Evolutionary conservation across 2,888 invertebrate species (phyloP), one percentile per base, ranked within the genome.

Genomic region (Xanthia icteritia): DNA sequence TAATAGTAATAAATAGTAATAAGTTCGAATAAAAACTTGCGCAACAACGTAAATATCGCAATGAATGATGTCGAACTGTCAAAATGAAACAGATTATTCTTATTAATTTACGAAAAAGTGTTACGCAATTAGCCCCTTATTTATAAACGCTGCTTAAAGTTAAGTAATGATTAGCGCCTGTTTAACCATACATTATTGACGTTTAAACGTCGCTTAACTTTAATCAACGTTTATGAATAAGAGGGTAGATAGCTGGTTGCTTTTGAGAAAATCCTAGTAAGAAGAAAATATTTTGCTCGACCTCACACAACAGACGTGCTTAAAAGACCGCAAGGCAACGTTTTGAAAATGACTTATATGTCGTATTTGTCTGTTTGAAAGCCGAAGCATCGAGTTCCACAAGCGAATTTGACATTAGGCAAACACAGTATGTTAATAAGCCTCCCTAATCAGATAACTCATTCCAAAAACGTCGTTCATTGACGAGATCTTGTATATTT

Each of bases 401-500:
- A 13, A 56, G 13, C 2, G 2, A 56, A n/a, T 15, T 13, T 1
- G 5, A 56, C 27, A 45, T 39, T 39, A 39, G 8, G 5, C 17
- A 51, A 51, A 27, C 58, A 39, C 11, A 51, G 27, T 73, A 17
- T 39, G 42, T 42, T 11, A 42, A 69, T 27, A 58, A 74, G 1
- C 5, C n/a, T 9, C 6, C 31, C n/a, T 31, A 20, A 54, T 51
- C n/a, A 17, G 17, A 48, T 75, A 51, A 73, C 9, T n/a, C 31
- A 51, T 42, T 11, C 13, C 8, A 31, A 3, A 75, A 23, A 60
- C 15, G 15, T 31, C 51, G 4, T 23, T 58, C n/a, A 15, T 75
- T 31, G 61, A 63, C 15, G 20, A 78, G 23, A 54, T 54, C 27
- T 36, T 15, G 11, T 56, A 42, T 73, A 79, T 64, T 48, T 20